These are phyloP conservation scores for Cataglyphis altisquamis DNA, from an alignment of 2,888 invertebrate species.

Conservation along the genomic window DNA sequence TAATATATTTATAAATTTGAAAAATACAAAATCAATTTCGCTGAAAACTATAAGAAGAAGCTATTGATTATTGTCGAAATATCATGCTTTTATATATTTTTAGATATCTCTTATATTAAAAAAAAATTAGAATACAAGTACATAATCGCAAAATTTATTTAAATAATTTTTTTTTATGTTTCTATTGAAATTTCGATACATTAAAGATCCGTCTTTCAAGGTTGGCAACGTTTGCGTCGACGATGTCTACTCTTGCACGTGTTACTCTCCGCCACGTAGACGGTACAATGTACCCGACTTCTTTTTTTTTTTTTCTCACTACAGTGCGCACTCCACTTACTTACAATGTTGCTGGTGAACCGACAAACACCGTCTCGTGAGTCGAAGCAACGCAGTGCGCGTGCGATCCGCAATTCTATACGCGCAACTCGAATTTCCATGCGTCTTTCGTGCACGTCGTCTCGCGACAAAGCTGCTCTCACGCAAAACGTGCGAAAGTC, in stretches of 20 bases:
- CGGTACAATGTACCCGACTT: conserved; percentile 66
- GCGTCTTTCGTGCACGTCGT: conserved; percentile 65
- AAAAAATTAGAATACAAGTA: background rate
- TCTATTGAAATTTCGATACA: conserved; percentile 12
- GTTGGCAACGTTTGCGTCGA: conserved; percentile 28
- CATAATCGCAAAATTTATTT: background rate
- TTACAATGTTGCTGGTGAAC: conserved; percentile 76
- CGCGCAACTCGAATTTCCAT: conserved; percentile 71
- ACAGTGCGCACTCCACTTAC: conserved; percentile 67
- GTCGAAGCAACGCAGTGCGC: conserved; percentile 58
- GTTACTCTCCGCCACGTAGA: conserved; percentile 63
- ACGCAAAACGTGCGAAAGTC: conserved; percentile 49
- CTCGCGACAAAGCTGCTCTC: conserved; percentile 71
- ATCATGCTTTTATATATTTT: background rate
- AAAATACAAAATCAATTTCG: background rate
- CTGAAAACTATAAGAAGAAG: background rate
- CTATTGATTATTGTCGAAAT: background rate
- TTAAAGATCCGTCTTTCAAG: background rate
- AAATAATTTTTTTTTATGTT: background rate
- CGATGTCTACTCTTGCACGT: conserved; percentile 58
- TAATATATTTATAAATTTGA: background rate
- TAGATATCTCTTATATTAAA: background rate
- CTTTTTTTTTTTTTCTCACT: conserved; percentile 16
- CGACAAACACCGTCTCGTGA: conserved; percentile 73
- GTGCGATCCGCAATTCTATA: conserved; percentile 71